phyloP scores from a whole-genome alignment of 1,140 invertebrate genomes.

The Drosophila punjabiensis region DNA sequence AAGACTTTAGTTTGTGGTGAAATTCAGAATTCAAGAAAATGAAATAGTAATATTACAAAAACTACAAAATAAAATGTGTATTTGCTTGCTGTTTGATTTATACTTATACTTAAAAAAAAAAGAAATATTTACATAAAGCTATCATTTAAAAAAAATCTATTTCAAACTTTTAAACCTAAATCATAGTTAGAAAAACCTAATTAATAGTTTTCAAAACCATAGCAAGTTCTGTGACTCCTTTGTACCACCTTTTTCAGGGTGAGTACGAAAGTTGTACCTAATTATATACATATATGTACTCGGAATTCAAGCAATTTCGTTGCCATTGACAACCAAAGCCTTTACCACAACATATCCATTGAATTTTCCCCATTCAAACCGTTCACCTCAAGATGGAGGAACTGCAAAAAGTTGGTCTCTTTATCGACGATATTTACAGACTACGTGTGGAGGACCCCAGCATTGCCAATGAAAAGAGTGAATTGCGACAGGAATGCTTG shows the following conservation, averaged over 20 bases:
- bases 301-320: neutral
- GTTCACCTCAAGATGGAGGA: conserved; percentile 87
- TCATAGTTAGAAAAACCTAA: too few species aligned
- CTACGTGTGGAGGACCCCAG: conserved; percentile 92
- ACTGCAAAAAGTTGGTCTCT: conserved; percentile 89
- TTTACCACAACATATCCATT: neutral
- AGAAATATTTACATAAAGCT: too few species aligned
- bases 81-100: too few species aligned
- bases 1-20: neutral
- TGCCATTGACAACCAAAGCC: neutral
- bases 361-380: neutral
- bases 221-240: neutral
- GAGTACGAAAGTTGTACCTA: neutral
- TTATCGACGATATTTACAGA: conserved; percentile 93
- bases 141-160: too few species aligned
- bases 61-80: too few species aligned
- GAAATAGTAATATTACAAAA: too few species aligned
- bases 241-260: neutral
- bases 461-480: conserved; percentile 89
- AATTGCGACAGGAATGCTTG: conserved; percentile 92
- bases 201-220: neutral
- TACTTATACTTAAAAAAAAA: too few species aligned
- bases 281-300: too few species aligned
- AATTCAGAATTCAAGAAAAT: neutral
- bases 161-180: too few species aligned